Evolutionary conservation across 2,888 invertebrate genomes (phyloP).

Genomic region (Beris morrisii): DNA sequence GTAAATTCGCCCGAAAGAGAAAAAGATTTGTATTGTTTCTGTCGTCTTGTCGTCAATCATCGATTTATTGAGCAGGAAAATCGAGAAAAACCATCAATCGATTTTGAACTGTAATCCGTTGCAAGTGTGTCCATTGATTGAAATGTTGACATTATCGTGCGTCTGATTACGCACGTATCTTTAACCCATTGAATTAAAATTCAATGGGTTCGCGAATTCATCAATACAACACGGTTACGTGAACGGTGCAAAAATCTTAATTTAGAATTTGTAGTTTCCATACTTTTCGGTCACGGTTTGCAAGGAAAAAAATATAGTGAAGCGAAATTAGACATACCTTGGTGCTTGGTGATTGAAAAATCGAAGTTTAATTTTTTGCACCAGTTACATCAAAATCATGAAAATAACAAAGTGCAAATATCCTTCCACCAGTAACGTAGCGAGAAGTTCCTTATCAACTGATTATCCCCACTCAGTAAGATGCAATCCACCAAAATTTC

Average conservation of each 20-base stretch:
- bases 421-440: too few relatives aligned
- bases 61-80: background rate
- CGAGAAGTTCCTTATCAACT: too few relatives aligned
- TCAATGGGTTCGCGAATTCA: background rate
- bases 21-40: constrained; percentile 11
- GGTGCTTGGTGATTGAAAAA: too few relatives aligned
- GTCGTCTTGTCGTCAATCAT: background rate
- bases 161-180: constrained; percentile 6
- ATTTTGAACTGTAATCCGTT: background rate
- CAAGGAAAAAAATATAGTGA: too few relatives aligned
- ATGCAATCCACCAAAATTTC: too few relatives aligned
- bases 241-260: background rate
- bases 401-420: too few relatives aligned
- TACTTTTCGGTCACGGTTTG: too few relatives aligned
- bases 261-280: too few relatives aligned
- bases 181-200: background rate
- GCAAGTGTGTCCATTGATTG: background rate
- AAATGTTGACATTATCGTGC: constrained; percentile 10
- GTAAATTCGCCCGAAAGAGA: background rate
- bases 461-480: too few relatives aligned
- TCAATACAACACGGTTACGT: background rate
- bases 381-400: too few relatives aligned
- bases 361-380: too few relatives aligned
- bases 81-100: background rate
- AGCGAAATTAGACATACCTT: too few relatives aligned